Base-by-base conservation (phyloP, 1,140 invertebrate genomes). In the Drosophila mauritiana region DNA sequence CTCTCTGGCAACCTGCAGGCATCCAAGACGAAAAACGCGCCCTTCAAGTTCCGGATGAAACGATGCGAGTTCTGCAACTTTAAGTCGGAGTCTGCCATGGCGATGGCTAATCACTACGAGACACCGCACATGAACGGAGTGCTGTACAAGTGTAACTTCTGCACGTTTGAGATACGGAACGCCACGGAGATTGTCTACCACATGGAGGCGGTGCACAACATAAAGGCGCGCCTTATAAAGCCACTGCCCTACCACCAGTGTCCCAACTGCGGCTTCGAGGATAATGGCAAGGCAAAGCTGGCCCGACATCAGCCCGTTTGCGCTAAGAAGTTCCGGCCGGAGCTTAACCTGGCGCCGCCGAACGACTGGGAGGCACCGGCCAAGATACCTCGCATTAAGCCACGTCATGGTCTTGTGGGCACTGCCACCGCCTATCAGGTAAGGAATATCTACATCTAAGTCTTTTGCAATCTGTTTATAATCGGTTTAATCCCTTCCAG, bases 61-160 rank as follows among this genome's bases (percentile, higher is more conserved):
- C 97, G 97, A 91, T 98, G 98, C 93, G 95, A 97, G 89, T 96
- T 96, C 86, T 99, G 98, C 93, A 97, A 94, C 91, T 99, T 98
- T 93, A 97, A 97, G 92, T 97, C 97, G 0, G 98, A 99, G 92
- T 98, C 97, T 12, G 92, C 93, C 1, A 93, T 98, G 72, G 96
- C 97, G 6, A 95, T 99, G 95, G 95, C 96, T 31, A 95, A 97
- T 92, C 98, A 99, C 92, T 94, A 98, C 88, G 97, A 98, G 89
- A 97, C 96, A 27, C 98, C 98, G 20, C 98, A 99, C 92, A 96
- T 98, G 95, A 96, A 95, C 63, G 97, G 97, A 86, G 96, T 96
- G 80, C 93, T 96, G 8, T 97, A 97, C 90, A 95, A 95, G 91
- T 98, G 97, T 93, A 97, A 97, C 93, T 97, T 97, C 91, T 98